Evolutionary conservation across 2,113 vertebrate genomes (phyloP).

Genomic region (Egretta garzetta): DNA sequence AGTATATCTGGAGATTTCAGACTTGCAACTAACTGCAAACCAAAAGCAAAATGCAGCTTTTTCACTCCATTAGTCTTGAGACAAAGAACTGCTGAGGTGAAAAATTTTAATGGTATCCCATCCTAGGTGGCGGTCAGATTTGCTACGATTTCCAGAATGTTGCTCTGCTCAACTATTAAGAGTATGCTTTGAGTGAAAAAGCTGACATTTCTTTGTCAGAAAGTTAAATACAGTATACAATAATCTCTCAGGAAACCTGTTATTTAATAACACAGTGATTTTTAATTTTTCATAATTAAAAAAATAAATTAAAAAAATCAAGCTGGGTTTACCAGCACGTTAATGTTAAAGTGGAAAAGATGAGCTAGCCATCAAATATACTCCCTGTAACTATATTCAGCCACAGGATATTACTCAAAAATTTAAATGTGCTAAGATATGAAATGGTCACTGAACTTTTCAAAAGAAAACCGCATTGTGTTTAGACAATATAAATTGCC

Average conservation of each 20-base stretch:
- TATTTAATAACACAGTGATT: not conserved
- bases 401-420: not conserved
- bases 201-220: not conserved
- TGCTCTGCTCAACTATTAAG: not conserved
- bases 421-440: not conserved
- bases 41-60: not conserved
- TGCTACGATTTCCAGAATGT: not conserved
- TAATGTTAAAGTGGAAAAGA: not conserved
- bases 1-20: not conserved
- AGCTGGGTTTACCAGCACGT: not conserved
- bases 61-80: not conserved
- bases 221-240: not conserved
- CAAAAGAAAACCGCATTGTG: not conserved
- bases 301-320: not conserved
- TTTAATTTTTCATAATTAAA: not conserved
- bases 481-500: not conserved
- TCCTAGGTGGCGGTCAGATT: not conserved
- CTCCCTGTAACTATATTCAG: not conserved
- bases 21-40: not conserved
- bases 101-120: not conserved
- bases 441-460: not conserved
- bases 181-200: not conserved
- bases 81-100: not conserved
- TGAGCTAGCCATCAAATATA: not conserved
- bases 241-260: not conserved